Evolutionary conservation across 2,113 vertebrate genomes (phyloP), one percentile per base, ranked within the genome.

Genomic region (Toxotes chatareus): DNA sequence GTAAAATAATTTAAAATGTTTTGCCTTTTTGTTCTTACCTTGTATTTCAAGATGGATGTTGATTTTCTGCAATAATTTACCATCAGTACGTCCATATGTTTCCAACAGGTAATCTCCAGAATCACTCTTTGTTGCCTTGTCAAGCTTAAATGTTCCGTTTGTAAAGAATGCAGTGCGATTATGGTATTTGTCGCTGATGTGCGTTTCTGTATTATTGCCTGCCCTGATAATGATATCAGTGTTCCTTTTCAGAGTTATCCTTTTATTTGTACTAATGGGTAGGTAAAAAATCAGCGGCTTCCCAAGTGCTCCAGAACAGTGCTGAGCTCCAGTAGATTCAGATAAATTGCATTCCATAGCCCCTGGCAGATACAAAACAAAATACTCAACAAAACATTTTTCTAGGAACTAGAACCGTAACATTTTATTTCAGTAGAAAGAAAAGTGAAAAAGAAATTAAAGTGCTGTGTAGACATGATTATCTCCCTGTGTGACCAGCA

Each of bases 31-130:
- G 5, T 7, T 51, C 14, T 5, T 81, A 87, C 82, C 79, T 82
- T 82, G 64, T 61, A 85, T 65, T n/a, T 61, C 36, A 0, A 88
- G 31, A 31, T 53, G 21, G 23, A 82, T 40, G 4, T 0, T n/a
- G 7, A 17, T 0, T 21, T 1, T 38, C 0, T 1, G 7, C 16
- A 17, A 0, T 1, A 4, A 0, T 10, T 0, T 0, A 23, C 79
- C 86, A 7, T 40, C 0, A 6, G 1, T n/a, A n/a, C n/a, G 0
- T 21, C 7, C 0, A 76, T 4, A 3, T 9, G 13, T 13, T 13
- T 62, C 32, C n/a, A 85, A 3, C 14, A 0, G 0, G 21, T 88
- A 88, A 47, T 63, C 17, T 75, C 79, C 86, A 19, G 62, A 72
- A 57, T 88, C 51, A 9, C 7, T 23, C 31, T 76, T 46, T 13